Evolutionary conservation across 2,113 vertebrate species (phyloP).

Genomic region (Microcebus jonahi): DNA sequence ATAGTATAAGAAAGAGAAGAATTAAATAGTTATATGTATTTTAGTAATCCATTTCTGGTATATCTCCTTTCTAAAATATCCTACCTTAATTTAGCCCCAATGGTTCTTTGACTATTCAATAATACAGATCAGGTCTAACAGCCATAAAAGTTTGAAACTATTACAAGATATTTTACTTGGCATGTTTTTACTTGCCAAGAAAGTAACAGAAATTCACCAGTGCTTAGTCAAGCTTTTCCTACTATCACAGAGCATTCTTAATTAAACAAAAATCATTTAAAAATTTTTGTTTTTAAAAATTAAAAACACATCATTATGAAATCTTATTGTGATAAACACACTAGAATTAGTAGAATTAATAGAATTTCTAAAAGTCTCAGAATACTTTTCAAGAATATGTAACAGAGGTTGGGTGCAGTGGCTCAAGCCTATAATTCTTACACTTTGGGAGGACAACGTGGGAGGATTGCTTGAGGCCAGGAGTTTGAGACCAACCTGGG

Average conservation of each 20-base stretch:
- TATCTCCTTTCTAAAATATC: not conserved
- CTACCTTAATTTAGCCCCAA: not conserved
- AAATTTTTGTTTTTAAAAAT: conserved; percentile 37
- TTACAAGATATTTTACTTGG: not conserved
- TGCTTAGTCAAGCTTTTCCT: not conserved
- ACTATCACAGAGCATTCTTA: not conserved
- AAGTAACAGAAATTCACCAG: not conserved
- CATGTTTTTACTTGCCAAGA: conserved; percentile 17
- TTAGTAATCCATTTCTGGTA: not conserved
- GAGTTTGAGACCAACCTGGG: not conserved
- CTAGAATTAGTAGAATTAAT: too few species aligned
- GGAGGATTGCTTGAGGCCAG: not conserved
- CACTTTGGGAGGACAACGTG: too few species aligned
- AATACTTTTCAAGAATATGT: not conserved
- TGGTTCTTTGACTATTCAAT: conserved; percentile 14
- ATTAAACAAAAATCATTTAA: not conserved
- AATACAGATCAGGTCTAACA: not conserved
- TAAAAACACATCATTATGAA: not conserved
- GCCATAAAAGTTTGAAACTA: not conserved
- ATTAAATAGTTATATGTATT: not conserved
- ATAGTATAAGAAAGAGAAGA: conserved; percentile 30
- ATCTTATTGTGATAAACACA: conserved; percentile 9
- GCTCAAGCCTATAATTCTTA: too few species aligned
- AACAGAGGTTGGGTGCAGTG: too few species aligned
- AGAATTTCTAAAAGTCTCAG: conserved; percentile 30